These are phyloP conservation scores for Cephus cinctus DNA, from an alignment of 1,140 invertebrate genomes.

Conservation along the genomic window DNA sequence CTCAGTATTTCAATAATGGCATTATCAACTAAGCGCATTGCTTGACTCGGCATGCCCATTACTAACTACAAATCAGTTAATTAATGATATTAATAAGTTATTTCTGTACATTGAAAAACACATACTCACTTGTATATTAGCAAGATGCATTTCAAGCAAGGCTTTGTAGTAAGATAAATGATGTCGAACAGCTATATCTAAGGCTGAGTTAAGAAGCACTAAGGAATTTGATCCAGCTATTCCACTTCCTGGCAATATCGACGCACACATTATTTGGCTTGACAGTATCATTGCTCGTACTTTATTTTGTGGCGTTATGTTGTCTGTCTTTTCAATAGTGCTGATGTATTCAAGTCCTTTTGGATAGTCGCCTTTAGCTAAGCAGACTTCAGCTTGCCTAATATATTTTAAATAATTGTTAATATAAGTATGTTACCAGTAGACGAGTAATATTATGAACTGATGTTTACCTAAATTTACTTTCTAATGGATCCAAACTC, in stretches of 20 bases:
- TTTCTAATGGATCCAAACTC: conserved; percentile 70
- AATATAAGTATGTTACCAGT: not conserved
- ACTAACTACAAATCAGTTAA: conserved; percentile 61
- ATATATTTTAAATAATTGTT: conserved; percentile 38
- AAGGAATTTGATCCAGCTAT: conserved; percentile 55
- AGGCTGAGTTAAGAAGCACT: conserved; percentile 69
- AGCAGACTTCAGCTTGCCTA: conserved; percentile 66
- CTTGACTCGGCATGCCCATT: conserved; percentile 73
- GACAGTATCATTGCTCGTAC: conserved; percentile 70
- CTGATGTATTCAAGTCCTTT: conserved; percentile 62
- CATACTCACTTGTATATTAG: conserved; percentile 63
- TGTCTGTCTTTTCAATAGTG: conserved; percentile 57
- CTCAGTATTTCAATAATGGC: conserved; percentile 72
- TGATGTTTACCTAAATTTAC: conserved; percentile 52
- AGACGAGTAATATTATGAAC: not conserved
- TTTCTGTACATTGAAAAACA: conserved; percentile 3
- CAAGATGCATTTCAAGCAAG: conserved; percentile 75
- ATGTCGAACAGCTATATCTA: conserved; percentile 69
- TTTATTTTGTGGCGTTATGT: conserved; percentile 59
- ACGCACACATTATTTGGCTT: conserved; percentile 68
- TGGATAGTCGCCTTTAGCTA: conserved; percentile 67
- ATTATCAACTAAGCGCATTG: conserved; percentile 67
- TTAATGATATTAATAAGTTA: conserved; percentile 12
- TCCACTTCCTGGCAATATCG: conserved; percentile 52
- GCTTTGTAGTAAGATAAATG: conserved; percentile 75